Conservation (phyloP, 1,140 invertebrate species). For the Onthophagus taurus region DNA sequence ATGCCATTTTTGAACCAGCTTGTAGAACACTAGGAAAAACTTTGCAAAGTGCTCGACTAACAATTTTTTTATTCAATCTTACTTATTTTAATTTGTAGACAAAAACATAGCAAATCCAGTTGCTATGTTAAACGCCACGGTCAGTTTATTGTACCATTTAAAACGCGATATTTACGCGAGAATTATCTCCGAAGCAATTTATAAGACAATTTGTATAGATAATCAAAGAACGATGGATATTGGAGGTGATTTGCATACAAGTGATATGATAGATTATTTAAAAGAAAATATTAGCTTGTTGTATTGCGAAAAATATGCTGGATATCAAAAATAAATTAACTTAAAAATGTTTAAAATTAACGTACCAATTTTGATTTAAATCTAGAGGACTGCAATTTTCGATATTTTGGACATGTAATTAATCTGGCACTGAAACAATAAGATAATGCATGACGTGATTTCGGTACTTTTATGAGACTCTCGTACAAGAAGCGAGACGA, state of each 20-base stretch:
- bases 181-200: conserved; percentile 63
- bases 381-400: too few relatives aligned
- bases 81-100: conserved; percentile 16
- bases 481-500: too few relatives aligned
- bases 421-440: too few relatives aligned
- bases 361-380: too few relatives aligned
- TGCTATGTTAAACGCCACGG: conserved; percentile 86
- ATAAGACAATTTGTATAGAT: conserved; percentile 72
- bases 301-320: background rate
- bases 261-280: conserved; percentile 22
- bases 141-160: conserved; percentile 84
- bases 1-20: conserved; percentile 8
- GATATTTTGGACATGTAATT: too few relatives aligned
- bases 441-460: too few relatives aligned
- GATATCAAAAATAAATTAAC: background rate
- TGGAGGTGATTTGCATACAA: conserved; percentile 19
- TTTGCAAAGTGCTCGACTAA: background rate
- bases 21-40: conserved; percentile 2
- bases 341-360: too few relatives aligned
- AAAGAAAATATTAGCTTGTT: conserved; percentile 16
- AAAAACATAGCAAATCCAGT: conserved; percentile 92
- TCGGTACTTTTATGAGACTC: too few relatives aligned
- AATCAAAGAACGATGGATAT: conserved; percentile 62
- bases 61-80: background rate
- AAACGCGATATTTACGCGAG: conserved; percentile 68